Percentiles rank a stretch among this genome's conserved stretches.
phyloP scores from a whole-genome alignment of 2,888 invertebrate species.

The Nephrotoma flavescens region DNA sequence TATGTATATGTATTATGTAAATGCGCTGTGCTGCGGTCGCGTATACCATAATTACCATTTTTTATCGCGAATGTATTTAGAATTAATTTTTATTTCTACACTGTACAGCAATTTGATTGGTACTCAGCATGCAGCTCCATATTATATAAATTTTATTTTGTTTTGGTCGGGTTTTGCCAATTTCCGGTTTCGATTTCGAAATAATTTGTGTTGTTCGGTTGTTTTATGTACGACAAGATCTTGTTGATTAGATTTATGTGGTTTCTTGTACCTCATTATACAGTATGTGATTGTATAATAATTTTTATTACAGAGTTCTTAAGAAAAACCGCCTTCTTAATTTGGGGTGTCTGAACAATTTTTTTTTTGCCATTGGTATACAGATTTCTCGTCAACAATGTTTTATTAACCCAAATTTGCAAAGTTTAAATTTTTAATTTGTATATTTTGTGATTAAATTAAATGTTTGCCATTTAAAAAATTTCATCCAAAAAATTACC shows the following conservation, averaged over 20 bases:
- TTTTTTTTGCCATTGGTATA: background rate
- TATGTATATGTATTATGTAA: background rate
- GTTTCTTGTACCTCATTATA: background rate
- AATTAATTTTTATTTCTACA: background rate
- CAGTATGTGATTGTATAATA: background rate
- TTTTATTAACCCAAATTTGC: background rate
- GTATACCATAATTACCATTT: background rate
- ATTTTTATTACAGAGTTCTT: background rate
- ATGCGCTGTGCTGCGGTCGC: background rate
- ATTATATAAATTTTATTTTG: background rate
- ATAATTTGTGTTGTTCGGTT: background rate
- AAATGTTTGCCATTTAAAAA: background rate
- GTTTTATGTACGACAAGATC: background rate
- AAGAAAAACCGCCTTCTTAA: background rate
- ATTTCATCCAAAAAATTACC: background rate
- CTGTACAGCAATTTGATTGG: background rate
- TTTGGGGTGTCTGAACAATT: background rate
- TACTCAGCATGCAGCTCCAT: background rate
- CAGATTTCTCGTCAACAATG: background rate
- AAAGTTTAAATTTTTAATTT: background rate
- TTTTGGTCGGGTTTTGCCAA: background rate
- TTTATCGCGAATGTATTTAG: background rate
- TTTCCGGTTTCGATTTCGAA: background rate
- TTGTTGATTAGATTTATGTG: background rate
- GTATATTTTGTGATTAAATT: background rate